phyloP scores from a whole-genome alignment of 2,888 invertebrate species.

The Brenthis daphne region DNA sequence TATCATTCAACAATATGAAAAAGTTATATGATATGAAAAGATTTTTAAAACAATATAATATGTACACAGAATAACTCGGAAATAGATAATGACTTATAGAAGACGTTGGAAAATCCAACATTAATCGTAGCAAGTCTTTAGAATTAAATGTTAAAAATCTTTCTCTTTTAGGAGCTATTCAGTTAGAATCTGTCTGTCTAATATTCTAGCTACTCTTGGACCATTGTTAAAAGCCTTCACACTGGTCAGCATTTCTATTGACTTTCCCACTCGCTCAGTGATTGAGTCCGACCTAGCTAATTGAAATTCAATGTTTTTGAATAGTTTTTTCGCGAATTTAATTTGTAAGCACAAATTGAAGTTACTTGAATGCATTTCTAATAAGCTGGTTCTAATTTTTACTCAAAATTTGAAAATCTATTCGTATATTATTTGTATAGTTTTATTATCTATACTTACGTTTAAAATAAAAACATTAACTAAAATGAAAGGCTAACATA shows the following conservation, averaged over 20 bases:
- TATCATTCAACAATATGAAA: too few species aligned
- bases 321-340: slow-evolving; percentile 33
- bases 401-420: not conserved
- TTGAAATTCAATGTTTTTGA: slow-evolving; percentile 39
- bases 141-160: not conserved
- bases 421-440: slow-evolving; percentile 6
- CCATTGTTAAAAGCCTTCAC: slow-evolving; percentile 35
- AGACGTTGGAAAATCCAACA: too few species aligned
- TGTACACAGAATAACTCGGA: too few species aligned
- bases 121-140: not conserved
- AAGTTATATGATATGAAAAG: too few species aligned
- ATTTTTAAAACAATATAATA: too few species aligned
- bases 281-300: slow-evolving; percentile 39
- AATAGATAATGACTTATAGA: too few species aligned
- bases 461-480: slow-evolving; percentile 5
- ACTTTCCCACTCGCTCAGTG: slow-evolving; percentile 38
- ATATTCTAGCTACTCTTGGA: slow-evolving; percentile 32
- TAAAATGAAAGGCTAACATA: slow-evolving; percentile 16
- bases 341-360: slow-evolving; percentile 27
- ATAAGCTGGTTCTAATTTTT: not conserved
- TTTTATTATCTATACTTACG: not conserved
- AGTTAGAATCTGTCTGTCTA: slow-evolving; percentile 1
- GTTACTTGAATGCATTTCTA: slow-evolving; percentile 7
- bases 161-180: slow-evolving; percentile 10
- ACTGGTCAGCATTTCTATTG: slow-evolving; percentile 41